These are phyloP conservation scores for Tridacna gigas DNA, from an alignment of 2,888 invertebrate species.

Conservation along the genomic window DNA sequence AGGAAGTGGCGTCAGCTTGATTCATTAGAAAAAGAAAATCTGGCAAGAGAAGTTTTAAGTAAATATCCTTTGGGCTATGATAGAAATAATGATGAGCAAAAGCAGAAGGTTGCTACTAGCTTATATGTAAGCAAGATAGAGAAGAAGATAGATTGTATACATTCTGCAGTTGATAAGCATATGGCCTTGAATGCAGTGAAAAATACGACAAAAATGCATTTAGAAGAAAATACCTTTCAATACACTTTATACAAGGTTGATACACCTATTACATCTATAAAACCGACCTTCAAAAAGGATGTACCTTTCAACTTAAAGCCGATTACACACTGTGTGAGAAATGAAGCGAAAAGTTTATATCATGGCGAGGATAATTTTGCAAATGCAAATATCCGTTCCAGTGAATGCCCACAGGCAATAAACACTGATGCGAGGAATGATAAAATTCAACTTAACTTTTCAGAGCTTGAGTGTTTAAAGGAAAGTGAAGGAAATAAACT, in stretches of 20 bases:
- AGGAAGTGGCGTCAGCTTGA: no score
- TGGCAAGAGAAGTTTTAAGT: no score
- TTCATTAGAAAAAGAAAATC: no score
- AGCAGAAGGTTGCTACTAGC: no score
- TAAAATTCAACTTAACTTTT: conserved; percentile 45
- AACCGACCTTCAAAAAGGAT: not conserved
- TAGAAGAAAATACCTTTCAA: conserved; percentile 6
- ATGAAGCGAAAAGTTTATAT: conserved; percentile 43
- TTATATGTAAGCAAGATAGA: no score
- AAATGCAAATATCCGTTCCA: conserved; percentile 42
- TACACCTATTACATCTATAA: conserved; percentile 21
- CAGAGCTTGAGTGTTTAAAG: conserved; percentile 10
- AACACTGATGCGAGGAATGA: conserved; percentile 47
- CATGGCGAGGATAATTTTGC: conserved; percentile 41
- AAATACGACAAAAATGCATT: no score
- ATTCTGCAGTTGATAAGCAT: no score
- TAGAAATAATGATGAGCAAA: no score
- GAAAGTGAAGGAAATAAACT: not conserved
- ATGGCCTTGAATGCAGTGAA: no score
- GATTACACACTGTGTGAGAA: conserved; percentile 42
- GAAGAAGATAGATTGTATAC: no score
- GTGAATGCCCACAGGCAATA: conserved; percentile 30
- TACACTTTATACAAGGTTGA: conserved; percentile 50
- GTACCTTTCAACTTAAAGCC: conserved; percentile 27
- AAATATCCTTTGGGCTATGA: no score